phyloP scores from a whole-genome alignment of 2,113 vertebrate species.

The Cyphomyrus discorhynchus region DNA sequence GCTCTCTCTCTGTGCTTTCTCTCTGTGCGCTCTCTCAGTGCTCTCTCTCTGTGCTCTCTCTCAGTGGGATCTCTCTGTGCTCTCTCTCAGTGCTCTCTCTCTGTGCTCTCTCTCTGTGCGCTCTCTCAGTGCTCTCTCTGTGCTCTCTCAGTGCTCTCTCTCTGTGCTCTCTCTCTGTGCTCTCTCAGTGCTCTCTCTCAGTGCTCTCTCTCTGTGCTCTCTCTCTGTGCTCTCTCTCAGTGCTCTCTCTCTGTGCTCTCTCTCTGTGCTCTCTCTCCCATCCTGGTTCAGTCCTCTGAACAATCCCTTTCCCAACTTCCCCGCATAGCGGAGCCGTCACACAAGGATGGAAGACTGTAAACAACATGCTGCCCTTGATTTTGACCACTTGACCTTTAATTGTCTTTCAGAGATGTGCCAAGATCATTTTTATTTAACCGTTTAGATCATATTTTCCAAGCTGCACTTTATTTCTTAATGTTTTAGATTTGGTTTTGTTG shows the following conservation, averaged over 20 bases:
- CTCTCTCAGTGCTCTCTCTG: no score
- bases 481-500: neutral
- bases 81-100: no score
- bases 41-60: no score
- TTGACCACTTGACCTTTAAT: constrained; percentile 20
- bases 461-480: neutral
- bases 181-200: no score
- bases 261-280: neutral
- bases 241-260: no score
- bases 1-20: no score
- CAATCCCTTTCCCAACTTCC: neutral
- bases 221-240: no score
- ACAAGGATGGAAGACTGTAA: constrained; percentile 19
- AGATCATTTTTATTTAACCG: constrained; percentile 5
- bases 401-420: constrained; percentile 23
- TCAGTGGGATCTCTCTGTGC: no score
- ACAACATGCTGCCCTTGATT: neutral
- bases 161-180: no score
- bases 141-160: no score
- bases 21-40: neutral
- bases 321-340: constrained; percentile 28
- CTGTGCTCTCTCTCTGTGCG: no score
- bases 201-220: no score
- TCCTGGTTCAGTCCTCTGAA: constrained; percentile 21
- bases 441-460: constrained; percentile 13